These are phyloP conservation scores for Machaerirhynchus nigripectus DNA, from an alignment of 2,113 vertebrate species.

Conservation along the genomic window DNA sequence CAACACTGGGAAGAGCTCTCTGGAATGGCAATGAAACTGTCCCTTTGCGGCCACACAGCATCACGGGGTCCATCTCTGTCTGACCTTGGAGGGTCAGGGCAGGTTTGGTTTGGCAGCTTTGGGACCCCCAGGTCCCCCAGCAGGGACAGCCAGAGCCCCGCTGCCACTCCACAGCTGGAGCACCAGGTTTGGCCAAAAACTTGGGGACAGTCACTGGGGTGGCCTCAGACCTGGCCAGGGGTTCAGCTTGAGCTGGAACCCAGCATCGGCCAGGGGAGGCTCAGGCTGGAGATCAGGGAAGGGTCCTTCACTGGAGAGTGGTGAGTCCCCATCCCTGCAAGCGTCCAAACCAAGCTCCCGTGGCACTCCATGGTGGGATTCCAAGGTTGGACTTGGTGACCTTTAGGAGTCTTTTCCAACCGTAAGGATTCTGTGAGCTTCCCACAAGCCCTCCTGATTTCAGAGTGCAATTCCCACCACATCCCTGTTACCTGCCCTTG, in stretches of 20 bases:
- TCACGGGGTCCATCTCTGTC: neutral
- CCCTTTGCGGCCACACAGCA: neutral
- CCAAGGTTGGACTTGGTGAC: neutral
- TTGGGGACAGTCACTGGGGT: no score
- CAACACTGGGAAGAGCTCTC: neutral
- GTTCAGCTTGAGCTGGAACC: neutral
- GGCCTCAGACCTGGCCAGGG: neutral
- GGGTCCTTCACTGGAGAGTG: neutral
- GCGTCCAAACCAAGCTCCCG: neutral
- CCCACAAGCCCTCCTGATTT: neutral
- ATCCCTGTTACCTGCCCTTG: fast-evolving
- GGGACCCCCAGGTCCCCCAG: fast-evolving
- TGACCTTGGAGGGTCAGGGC: neutral
- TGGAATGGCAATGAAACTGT: neutral
- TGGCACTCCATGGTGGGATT: no score
- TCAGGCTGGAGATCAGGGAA: no score
- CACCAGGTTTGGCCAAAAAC: neutral
- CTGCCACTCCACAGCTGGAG: neutral
- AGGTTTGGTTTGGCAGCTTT: neutral
- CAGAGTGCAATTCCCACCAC: fast-evolving
- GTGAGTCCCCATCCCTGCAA: neutral
- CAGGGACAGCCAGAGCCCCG: neutral
- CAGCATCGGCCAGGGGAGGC: neutral
- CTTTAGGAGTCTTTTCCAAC: neutral
- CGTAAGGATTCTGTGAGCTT: neutral